Percentiles rank a stretch among this genome's conserved stretches.
Conservation (phyloP, 2,888 invertebrate genomes). For the Iselma pallidipennis region DNA sequence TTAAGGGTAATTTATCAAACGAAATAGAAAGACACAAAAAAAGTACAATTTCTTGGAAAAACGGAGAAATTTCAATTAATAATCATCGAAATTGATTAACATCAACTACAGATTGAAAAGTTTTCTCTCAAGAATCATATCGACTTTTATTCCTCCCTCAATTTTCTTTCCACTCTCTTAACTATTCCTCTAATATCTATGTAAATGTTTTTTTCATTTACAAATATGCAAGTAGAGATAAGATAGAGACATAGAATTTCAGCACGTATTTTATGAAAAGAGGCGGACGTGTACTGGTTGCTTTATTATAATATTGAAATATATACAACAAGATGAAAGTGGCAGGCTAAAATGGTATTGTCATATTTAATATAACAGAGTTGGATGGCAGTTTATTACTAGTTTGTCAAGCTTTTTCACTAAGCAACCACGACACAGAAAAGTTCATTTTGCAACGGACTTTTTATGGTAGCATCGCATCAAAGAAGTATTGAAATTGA, state of each 20-base stretch:
- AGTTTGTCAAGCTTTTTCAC: too few species aligned
- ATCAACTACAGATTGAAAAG: neutral
- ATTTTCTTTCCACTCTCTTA: neutral
- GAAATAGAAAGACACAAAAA: neutral
- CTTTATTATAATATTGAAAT: neutral
- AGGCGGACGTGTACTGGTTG: neutral
- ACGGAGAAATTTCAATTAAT: neutral
- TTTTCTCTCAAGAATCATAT: neutral
- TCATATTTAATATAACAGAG: neutral
- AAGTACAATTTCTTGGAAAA: too few species aligned
- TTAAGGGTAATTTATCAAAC: neutral
- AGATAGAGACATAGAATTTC: neutral
- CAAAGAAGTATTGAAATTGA: too few species aligned
- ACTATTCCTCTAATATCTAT: neutral
- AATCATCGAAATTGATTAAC: neutral
- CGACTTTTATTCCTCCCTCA: neutral
- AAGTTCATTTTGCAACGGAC: too few species aligned
- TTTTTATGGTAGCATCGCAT: too few species aligned
- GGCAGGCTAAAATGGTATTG: neutral
- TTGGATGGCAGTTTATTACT: neutral
- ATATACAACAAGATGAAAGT: neutral
- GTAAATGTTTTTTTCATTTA: neutral
- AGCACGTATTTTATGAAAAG: neutral
- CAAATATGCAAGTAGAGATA: too few species aligned
- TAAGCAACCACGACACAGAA: too few species aligned